Evolutionary conservation across 2,888 invertebrate genomes (phyloP), one percentile per base, ranked within the genome.

Genomic region (Lasioglossum villosulum): DNA sequence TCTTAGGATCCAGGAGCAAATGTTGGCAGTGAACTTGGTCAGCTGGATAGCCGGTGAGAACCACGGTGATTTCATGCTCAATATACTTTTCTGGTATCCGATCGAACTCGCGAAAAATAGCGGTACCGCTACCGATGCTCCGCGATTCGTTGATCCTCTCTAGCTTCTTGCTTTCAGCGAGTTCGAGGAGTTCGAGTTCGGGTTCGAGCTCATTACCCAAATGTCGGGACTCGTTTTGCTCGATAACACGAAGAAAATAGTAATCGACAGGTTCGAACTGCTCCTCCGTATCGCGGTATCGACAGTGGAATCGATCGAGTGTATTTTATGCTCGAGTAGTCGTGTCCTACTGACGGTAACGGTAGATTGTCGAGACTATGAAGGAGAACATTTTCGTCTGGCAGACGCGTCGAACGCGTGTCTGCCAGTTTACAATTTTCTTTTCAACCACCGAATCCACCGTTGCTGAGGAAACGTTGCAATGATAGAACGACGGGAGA

Each of bases 1-100:
- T 63, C 30, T 39, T 42, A 37, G 48, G 63, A 77, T 77, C 73
- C 77, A 70, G 5, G 42, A 68, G 68, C 37, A n/a, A 48, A 86
- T 10, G 37, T 66, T 75, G 74, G 23, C 45, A 16, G 74, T 52
- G 30, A 78, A 27, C 59, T 63, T 56, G 14, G 30, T 45, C 71
- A 48, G 27, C 79, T 10, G 23, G 45, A 23, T 72, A n/a, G 70
- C 45, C 84, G 80, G 91, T 92, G 92, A 91, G 93, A 93, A 94
- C 92, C 92, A 80, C 93, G 92, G 92, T 92, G 92, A 93, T 93
- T 93, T 93, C 92, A 92, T 92, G 93, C 91, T 91, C 91, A 86
- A 92, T 91, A 90, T 90, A 90, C 90, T 92, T 93, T 90, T 86
- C 85, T 72, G 71, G 23, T 72, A 77, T 84, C 30, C 68, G 37